phyloP scores from a whole-genome alignment of 2,797 vertebrate genomes.

The Momotus momota region DNA sequence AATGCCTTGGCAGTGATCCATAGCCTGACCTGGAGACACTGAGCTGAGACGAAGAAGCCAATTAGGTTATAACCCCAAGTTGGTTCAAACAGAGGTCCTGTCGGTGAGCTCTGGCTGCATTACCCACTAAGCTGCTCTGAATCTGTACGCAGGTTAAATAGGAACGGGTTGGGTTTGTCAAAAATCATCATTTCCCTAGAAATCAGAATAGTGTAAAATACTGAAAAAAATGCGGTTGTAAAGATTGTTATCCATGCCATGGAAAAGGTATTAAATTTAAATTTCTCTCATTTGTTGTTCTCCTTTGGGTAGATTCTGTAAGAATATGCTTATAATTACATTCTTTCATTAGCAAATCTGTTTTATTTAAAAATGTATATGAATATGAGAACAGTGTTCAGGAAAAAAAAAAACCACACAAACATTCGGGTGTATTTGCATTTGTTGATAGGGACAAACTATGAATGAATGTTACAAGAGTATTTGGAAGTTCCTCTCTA shows the following conservation, averaged over 20 bases:
- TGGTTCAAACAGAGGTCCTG: constrained; percentile 21
- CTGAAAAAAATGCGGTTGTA: not conserved
- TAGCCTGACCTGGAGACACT: constrained; percentile 15
- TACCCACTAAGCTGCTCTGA: not conserved
- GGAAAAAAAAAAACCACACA: not conserved
- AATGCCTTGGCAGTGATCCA: constrained; percentile 26
- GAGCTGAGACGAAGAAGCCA: not conserved
- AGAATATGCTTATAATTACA: not conserved
- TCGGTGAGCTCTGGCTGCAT: not conserved
- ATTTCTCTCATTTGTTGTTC: not conserved
- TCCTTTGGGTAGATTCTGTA: not conserved
- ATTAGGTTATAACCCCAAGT: constrained; percentile 71
- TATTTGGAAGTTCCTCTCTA: not conserved
- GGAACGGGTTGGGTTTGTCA: not conserved
- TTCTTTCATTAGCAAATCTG: not conserved
- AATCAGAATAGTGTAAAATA: not conserved
- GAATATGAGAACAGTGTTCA: not conserved
- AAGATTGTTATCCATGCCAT: not conserved
- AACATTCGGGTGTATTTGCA: not conserved
- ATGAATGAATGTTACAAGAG: not conserved
- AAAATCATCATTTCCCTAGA: not conserved
- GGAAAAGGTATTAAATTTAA: not conserved
- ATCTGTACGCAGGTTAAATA: not conserved
- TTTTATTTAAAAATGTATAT: not conserved
- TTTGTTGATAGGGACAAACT: constrained; percentile 6